Base-by-base conservation (phyloP, 2,797 vertebrate species). In the Rhinatrema bivittatum region DNA sequence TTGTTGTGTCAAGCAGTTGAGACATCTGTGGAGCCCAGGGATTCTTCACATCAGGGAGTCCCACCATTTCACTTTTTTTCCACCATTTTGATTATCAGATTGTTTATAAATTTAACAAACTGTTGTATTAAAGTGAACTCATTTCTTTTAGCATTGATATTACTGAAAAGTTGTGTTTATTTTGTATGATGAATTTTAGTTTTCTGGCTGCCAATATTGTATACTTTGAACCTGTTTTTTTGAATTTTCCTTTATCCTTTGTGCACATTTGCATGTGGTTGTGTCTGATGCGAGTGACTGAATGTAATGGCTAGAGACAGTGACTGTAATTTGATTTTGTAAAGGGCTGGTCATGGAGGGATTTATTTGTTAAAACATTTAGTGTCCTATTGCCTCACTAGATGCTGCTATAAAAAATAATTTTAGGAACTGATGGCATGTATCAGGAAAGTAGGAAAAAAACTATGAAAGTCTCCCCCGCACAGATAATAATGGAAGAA, bases 31-130 rank as follows among this genome's bases (percentile, higher is more conserved):
- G 34, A 54, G 38, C 35, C 39, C 38, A 62, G 14, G 46, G 36
- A 16, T 26, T 52, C 53, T 45, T 42, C 53, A 36, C 37, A 19
- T 39, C 24, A 35, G 49, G 21, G 49, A 51, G 39, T 56, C 56
- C 70, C 63, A 56, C 52, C 62, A 72, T 72, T 62, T 56, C 25
- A 39, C 39, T 42, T 59, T 56, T 42, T 9, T 35, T 63, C 69
- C 39, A 13, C 29, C 40, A 39, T 32, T 28, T 31, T 50, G 36
- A 37, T 65, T 50, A 52, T 38, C 46, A 70, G 47, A 46, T 38
- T 56, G 56, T 50, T 18, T 50, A 36, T 12, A 60, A 51, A 38
- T 20, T 20, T 43, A 66, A 32, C 24, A 39, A n/a, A n/a, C 48
- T 62, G 10, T 59, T 46, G 43, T 67, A 10, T 56, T 68, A 45